These are phyloP conservation scores for Crotalus helleri DNA, from an alignment of 2,113 vertebrate genomes.

Conservation along the genomic window DNA sequence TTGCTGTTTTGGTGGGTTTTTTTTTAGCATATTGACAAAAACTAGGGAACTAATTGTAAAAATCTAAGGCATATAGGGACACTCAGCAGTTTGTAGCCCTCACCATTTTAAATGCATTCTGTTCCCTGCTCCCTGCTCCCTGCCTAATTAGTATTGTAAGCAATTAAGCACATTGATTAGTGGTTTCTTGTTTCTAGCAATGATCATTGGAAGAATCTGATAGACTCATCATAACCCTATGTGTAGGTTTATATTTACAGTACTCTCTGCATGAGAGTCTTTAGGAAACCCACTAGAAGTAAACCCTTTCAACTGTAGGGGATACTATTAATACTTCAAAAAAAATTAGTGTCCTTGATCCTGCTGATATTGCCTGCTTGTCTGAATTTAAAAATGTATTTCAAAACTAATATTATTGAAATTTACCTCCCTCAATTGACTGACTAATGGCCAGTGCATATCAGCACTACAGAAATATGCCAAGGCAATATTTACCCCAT, in stretches of 20 bases:
- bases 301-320: neutral
- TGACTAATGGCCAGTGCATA: neutral
- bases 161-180: neutral
- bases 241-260: neutral
- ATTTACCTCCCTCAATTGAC: neutral
- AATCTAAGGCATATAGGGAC: neutral
- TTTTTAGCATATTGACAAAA: neutral
- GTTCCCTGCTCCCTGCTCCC: neutral
- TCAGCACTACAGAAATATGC: neutral
- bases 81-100: neutral
- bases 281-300: neutral
- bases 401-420: neutral
- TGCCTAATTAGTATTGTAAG: neutral
- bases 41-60: neutral
- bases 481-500: neutral
- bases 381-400: neutral
- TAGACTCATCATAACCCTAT: neutral
- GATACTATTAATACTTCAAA: neutral
- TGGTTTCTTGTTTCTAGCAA: neutral
- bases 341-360: neutral
- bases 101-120: neutral
- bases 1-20: neutral
- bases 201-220: neutral
- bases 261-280: neutral
- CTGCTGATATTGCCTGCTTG: neutral